Base-by-base conservation (phyloP, 2,113 vertebrate species). In the Fukomys damarensis region DNA sequence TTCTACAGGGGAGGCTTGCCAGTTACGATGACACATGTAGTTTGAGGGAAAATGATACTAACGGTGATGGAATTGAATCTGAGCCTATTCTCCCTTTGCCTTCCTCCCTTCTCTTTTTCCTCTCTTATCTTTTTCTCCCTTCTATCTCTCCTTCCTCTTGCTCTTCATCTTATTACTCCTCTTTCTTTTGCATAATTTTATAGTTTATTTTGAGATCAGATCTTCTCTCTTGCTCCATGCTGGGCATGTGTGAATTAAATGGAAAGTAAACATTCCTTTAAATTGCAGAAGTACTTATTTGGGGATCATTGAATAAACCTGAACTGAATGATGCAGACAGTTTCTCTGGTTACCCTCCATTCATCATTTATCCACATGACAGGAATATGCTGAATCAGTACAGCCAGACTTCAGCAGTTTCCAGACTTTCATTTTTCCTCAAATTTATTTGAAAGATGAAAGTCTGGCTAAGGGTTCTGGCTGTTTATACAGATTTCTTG, bases 131-230 rank as follows among this genome's bases (percentile, higher is more conserved):
- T 12, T 7, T 41, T 4, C 2, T 10, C 1, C 14, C 2, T 10
- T 1, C 14, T 11, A 3, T 6, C 4, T 49, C 7, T 9, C 7
- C 0, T 5, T 6, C 1, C 3, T 52, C 7, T 3, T 6, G 1
- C 12, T 32, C 32, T 68, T 80, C 16, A 19, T 54, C 11, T n/a
- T 65, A 3, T 8, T 59, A 1, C 4, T 82, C 3, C 8, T 26
- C 9, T 3, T 30, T 43, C n/a, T 74, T 86, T 38, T 70, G 49
- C 46, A 20, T 24, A 41, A 5, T 7, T 46, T 92, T 32, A 24
- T 11, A 84, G n/a, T 63, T 88, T 20, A 66, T 61, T 61, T 46
- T 82, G 58, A 90, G 68, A 90, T 7, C 54, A n/a, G 32, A 9
- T 26, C 9, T 1, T 38, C 59, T 90, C 7, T 54, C 13, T 70